Evolutionary conservation across 2,797 vertebrate species (phyloP).

Genomic region (Cheirogaleus major): DNA sequence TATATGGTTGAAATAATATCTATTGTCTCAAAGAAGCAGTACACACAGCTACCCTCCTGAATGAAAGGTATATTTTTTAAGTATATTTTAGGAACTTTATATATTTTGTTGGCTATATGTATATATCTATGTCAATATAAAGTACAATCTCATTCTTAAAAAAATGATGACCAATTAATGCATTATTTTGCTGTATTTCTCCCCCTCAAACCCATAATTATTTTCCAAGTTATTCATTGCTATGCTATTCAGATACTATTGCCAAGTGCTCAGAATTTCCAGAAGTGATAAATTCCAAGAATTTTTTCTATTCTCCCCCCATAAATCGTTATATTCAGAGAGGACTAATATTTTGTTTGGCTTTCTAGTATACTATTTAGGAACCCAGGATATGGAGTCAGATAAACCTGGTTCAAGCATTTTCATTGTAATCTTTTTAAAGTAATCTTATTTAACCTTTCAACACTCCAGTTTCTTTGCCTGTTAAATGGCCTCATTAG

Average conservation of each 20-base stretch:
- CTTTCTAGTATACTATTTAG: neutral
- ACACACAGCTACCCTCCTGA: neutral
- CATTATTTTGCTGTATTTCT: neutral
- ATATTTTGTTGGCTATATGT: neutral
- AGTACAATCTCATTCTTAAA: neutral
- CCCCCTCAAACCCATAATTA: neutral
- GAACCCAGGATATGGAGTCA: neutral
- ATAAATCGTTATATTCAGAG: neutral
- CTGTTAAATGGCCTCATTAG: constrained; percentile 43
- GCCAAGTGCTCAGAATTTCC: constrained; percentile 18
- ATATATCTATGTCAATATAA: neutral
- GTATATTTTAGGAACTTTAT: neutral
- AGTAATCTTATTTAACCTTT: constrained; percentile 56
- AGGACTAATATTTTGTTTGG: constrained; percentile 39
- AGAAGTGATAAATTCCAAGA: neutral
- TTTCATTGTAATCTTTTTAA: constrained; percentile 48
- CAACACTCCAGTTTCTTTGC: neutral
- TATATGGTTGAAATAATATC: neutral
- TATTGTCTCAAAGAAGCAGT: neutral
- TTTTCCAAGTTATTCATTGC: neutral
- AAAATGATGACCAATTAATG: neutral
- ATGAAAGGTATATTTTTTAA: neutral
- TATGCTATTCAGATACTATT: neutral
- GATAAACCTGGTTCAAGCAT: neutral
- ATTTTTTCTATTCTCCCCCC: neutral